Percentiles rank a stretch among this genome's conserved stretches.
Evolutionary conservation across 2,113 vertebrate species (phyloP).

Genomic region (Riparia riparia): DNA sequence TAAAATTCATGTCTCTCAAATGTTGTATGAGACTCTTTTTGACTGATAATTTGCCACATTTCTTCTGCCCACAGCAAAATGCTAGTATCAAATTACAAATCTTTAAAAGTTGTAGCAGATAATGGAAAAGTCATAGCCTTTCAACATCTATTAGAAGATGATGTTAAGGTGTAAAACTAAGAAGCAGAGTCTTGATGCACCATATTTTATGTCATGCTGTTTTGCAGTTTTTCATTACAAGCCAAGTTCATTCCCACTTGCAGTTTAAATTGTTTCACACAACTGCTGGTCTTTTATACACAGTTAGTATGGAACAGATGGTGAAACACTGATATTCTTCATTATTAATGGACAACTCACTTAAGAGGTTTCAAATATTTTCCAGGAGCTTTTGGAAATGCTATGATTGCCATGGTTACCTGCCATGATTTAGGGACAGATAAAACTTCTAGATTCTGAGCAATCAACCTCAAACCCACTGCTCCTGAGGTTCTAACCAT

Average conservation of each 20-base stretch:
- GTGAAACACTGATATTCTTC: not conserved
- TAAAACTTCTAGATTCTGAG: not conserved
- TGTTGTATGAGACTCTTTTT: not conserved
- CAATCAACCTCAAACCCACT: not conserved
- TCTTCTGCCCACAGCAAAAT: not conserved
- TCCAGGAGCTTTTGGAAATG: not conserved
- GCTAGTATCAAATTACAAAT: not conserved
- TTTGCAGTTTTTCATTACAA: not conserved
- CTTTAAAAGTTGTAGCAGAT: not conserved
- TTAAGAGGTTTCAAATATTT: not conserved
- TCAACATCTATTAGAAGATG: not conserved
- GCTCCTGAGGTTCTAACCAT: not conserved
- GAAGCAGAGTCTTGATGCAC: not conserved
- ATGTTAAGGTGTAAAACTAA: not conserved
- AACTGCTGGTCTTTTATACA: not conserved
- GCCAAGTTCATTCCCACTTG: not conserved
- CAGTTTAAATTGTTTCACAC: not conserved
- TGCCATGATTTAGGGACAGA: not conserved
- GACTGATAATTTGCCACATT: not conserved
- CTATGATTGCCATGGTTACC: slow-evolving; percentile 19
- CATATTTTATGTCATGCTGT: not conserved
- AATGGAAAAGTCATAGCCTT: not conserved
- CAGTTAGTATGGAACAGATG: slow-evolving; percentile 12
- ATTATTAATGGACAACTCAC: not conserved
- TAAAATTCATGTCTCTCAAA: not conserved